Evolutionary conservation across 2,797 vertebrate genomes (phyloP).

Genomic region (Euthynnus affinis): DNA sequence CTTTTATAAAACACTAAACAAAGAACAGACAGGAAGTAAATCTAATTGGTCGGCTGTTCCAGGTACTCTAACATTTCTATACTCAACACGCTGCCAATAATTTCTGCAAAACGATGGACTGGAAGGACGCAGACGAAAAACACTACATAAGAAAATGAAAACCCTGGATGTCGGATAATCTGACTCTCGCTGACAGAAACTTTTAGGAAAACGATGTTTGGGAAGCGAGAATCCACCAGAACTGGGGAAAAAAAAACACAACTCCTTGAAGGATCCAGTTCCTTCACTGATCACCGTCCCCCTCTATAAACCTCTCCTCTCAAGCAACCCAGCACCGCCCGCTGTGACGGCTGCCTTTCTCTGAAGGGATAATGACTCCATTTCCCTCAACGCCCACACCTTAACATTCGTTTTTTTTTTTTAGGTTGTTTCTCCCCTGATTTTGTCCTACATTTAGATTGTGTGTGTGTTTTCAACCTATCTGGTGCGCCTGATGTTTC

Average conservation of each 20-base stretch:
- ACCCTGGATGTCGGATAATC: not conserved
- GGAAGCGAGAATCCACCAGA: constrained; percentile 6
- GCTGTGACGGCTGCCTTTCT: not conserved
- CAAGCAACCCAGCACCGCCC: not conserved
- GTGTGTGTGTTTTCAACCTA: constrained; percentile 15
- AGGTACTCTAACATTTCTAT: not conserved
- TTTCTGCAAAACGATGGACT: not conserved
- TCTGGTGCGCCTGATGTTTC: constrained; percentile 38
- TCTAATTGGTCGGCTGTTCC: not conserved
- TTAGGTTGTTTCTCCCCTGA: constrained; percentile 3
- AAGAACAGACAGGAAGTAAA: not conserved
- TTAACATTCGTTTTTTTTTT: not conserved
- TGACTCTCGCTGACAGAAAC: not conserved
- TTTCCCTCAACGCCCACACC: constrained; percentile 31
- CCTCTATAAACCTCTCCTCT: constrained; percentile 5
- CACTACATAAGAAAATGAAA: not conserved
- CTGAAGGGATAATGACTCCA: not conserved
- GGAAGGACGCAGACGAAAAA: not conserved
- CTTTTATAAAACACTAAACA: not conserved
- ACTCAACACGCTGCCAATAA: not conserved
- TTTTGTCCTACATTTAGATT: constrained; percentile 35
- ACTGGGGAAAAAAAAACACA: not conserved
- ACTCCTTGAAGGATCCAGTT: constrained; percentile 8
- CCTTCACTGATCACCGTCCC: not conserved
- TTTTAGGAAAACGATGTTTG: not conserved